phyloP scores from a whole-genome alignment of 2,797 vertebrate genomes.

The Aselliscus stoliczkanus region DNA sequence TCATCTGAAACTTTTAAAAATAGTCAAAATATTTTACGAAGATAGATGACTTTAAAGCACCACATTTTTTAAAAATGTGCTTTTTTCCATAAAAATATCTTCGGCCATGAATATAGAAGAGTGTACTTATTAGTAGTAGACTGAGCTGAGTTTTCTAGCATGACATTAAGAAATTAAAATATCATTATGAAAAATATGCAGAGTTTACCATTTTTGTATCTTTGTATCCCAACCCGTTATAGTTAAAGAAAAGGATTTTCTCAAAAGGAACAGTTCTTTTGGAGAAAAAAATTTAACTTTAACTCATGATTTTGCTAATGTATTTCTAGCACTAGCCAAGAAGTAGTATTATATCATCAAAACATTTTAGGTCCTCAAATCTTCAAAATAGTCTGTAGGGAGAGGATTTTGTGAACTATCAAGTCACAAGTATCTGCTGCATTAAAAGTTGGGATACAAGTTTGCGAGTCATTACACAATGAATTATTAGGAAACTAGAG shows the following conservation, averaged over 20 bases:
- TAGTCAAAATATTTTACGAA: neutral
- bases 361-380: neutral
- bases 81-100: neutral
- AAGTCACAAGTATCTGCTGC: neutral
- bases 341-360: no score
- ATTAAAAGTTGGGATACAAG: neutral
- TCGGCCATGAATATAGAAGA: neutral
- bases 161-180: conserved; percentile 19
- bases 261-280: neutral
- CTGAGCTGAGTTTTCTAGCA: neutral
- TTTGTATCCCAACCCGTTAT: neutral
- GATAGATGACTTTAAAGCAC: neutral
- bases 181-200: neutral
- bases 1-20: neutral
- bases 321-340: neutral
- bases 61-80: neutral
- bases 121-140: neutral
- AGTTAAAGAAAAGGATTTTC: neutral
- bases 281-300: neutral
- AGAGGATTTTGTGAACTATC: neutral
- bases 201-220: neutral
- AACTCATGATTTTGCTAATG: neutral
- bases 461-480: neutral
- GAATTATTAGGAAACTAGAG: neutral
- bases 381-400: neutral